phyloP scores from a whole-genome alignment of 2,888 invertebrate species.

The Phaedon cochleariae region DNA sequence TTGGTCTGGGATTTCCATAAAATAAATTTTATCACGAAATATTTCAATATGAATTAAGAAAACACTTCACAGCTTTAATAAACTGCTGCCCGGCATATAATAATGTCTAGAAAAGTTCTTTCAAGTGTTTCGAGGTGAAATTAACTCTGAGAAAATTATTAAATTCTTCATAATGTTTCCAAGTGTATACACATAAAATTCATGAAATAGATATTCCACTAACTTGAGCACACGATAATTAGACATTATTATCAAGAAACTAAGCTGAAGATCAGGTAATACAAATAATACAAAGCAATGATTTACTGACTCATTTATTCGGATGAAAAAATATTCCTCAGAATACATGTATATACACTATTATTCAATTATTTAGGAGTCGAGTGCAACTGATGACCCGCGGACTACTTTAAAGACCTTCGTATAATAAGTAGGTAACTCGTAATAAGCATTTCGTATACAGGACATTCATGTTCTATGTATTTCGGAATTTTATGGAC shows the following conservation, averaged over 20 bases:
- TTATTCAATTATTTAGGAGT: too few relatives aligned
- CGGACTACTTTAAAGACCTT: too few relatives aligned
- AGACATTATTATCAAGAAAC: not conserved
- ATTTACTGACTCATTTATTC: too few relatives aligned
- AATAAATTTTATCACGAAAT: not conserved
- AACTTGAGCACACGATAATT: not conserved
- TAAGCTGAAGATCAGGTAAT: not conserved
- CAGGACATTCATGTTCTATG: too few relatives aligned
- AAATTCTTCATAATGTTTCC: constrained; percentile 32
- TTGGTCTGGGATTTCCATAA: not conserved
- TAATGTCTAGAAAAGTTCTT: constrained; percentile 25
- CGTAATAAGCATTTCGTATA: too few relatives aligned
- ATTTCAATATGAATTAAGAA: constrained; percentile 20
- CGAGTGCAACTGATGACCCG: too few relatives aligned
- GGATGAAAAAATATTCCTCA: too few relatives aligned
- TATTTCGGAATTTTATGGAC: too few relatives aligned
- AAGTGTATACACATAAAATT: constrained; percentile 22
- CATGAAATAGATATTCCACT: too few relatives aligned
- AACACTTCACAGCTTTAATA: constrained; percentile 31
- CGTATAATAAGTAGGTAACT: too few relatives aligned
- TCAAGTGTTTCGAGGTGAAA: constrained; percentile 33
- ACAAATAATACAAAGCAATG: too few relatives aligned
- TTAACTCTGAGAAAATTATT: constrained; percentile 27
- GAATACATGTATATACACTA: too few relatives aligned
- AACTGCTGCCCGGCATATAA: constrained; percentile 26